A percentile compares a stretch with the other conserved stretches of the same genome.
Evolutionary conservation across 2,888 invertebrate species (phyloP).

Genomic region (Tipula helvola): DNA sequence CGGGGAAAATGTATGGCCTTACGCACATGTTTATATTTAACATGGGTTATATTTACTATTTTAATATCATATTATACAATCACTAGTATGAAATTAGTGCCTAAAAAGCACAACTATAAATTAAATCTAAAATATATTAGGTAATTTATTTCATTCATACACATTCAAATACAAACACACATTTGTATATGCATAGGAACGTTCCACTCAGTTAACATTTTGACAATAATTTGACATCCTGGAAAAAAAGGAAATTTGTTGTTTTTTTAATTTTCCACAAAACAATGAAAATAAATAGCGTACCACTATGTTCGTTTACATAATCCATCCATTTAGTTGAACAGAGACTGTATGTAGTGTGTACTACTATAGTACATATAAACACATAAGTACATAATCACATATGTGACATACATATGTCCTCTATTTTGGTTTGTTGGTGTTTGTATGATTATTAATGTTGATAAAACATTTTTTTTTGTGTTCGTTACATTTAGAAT

Average conservation of each 20-base stretch:
- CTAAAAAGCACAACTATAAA: neutral
- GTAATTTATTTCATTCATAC: neutral
- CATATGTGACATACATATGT: neutral
- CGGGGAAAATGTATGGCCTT: neutral
- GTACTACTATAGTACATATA: neutral
- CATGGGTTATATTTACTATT: neutral
- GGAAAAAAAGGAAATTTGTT: neutral
- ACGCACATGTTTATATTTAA: neutral
- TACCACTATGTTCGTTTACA: neutral
- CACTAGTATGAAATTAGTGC: neutral
- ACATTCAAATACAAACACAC: neutral
- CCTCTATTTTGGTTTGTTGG: neutral
- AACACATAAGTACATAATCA: neutral
- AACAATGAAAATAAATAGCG: neutral
- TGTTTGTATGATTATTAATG: neutral
- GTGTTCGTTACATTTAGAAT: neutral
- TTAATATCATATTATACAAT: neutral
- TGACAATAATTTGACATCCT: neutral
- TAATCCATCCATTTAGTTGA: neutral
- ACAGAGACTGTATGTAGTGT: neutral
- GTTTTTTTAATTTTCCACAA: neutral
- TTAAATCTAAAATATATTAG: neutral
- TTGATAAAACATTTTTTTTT: neutral
- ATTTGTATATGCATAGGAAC: neutral
- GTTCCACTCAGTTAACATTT: neutral